Base-by-base conservation (phyloP, 2,113 vertebrate genomes). In the Oreochromis aureus region DNA sequence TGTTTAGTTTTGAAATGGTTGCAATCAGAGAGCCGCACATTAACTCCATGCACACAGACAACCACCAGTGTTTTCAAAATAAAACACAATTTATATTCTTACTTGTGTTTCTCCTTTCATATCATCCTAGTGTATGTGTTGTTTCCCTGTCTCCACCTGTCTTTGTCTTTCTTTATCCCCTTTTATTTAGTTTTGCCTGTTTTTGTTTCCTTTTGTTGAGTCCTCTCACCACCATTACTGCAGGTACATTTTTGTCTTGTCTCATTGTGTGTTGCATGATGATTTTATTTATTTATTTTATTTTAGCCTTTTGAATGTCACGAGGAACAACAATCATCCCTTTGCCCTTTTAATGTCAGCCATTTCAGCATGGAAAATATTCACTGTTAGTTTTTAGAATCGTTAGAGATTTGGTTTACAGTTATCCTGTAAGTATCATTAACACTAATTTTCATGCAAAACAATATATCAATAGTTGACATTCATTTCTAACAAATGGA, bases 101-200 rank as follows among this genome's bases (percentile, higher is more conserved):
- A 36, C 59, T 36, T 66, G 61, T 13, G 34, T 39, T 39, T 66
- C 61, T 66, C 18, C 39, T 66, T 39, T 39, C 61, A n/a, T 39
- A 0, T n/a, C 61, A 39, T 66, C 32, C 4, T n/a, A 39, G 61
- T 1, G 10, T 39, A 1, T 2, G 19, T 39, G 61, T 39, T 5
- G 61, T 7, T 27, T 27, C 6, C 11, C 54, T 13, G 22, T 36
- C 18, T 5, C 32, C 4, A 7, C 34, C 10, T 39, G 34, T 19
- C 16, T 61, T 61, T 61, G 15, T 66, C 61, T 66, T n/a, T n/a
- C 18, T 66, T 66, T n/a, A 12, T 66, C 18, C 34, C 4, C 10
- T 66, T 66, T 66, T 0, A 66, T 66, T 39, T 13, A 12, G 1
- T 39, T 66, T 69, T 41, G 19, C 34, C 63, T 69, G 11, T 69